Conservation (phyloP, 2,888 invertebrate species). For the Tetrapedia diversipes region DNA sequence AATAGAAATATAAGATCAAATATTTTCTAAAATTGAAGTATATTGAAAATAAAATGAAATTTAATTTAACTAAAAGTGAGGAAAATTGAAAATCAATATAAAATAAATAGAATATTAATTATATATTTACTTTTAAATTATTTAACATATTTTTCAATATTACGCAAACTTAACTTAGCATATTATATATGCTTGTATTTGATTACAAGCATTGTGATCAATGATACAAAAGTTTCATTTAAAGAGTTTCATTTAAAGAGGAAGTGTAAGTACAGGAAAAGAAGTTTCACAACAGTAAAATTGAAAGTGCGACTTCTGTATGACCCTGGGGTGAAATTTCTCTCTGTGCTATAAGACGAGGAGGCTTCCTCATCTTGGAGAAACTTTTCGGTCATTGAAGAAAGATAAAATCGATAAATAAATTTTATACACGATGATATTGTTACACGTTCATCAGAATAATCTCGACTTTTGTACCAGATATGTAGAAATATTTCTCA, state of each 20-base stretch:
- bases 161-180: background rate
- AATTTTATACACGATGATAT: background rate
- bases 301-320: slow-evolving; percentile 62
- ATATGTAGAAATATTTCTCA: no score
- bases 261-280: background rate
- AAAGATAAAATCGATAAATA: background rate
- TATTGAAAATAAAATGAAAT: no score
- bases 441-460: no score
- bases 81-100: background rate
- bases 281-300: slow-evolving; percentile 50
- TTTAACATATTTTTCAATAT: background rate
- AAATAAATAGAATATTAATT: background rate
- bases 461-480: background rate
- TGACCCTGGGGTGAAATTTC: slow-evolving; percentile 63
- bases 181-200: no score
- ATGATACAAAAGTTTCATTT: background rate
- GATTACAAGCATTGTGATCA: no score
- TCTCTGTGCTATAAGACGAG: slow-evolving; percentile 41
- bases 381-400: slow-evolving; percentile 42
- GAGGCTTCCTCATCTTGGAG: slow-evolving; percentile 21
- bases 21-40: no score
- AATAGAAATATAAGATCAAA: no score
- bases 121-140: no score
- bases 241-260: background rate
- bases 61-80: no score